phyloP scores from a whole-genome alignment of 2,113 vertebrate species.

The Oophaga pumilio region DNA sequence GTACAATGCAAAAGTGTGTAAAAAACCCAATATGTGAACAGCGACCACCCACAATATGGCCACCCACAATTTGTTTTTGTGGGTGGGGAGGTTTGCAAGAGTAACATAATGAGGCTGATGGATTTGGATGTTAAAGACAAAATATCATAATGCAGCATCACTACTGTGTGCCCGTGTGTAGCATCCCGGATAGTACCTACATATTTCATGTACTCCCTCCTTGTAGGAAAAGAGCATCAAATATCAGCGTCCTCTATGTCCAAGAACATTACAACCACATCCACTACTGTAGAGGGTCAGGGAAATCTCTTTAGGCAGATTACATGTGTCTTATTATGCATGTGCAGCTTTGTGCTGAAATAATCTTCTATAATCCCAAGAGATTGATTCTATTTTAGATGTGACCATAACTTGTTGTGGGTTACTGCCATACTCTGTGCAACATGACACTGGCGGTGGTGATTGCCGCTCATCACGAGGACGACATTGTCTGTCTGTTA shows the following conservation, averaged over 20 bases:
- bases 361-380: slow-evolving; percentile 49
- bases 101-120: no score
- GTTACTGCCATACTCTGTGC: not conserved
- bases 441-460: not conserved
- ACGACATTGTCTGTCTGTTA: not conserved
- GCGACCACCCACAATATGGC: no score
- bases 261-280: not conserved
- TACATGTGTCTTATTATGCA: slow-evolving; percentile 40
- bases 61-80: no score
- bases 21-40: no score
- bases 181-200: not conserved
- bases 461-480: not conserved
- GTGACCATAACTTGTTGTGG: not conserved
- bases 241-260: not conserved
- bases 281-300: not conserved
- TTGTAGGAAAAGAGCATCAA: not conserved
- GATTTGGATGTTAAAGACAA: no score
- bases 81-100: no score
- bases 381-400: slow-evolving; percentile 51
- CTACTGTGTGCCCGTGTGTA: not conserved
- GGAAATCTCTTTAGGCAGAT: slow-evolving; percentile 29
- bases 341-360: slow-evolving; percentile 28
- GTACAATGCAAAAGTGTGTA: no score
- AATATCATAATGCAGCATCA: no score
- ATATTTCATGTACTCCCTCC: not conserved